Evolutionary conservation across 2,888 invertebrate genomes (phyloP).

Genomic region (Dendrolimus pini): DNA sequence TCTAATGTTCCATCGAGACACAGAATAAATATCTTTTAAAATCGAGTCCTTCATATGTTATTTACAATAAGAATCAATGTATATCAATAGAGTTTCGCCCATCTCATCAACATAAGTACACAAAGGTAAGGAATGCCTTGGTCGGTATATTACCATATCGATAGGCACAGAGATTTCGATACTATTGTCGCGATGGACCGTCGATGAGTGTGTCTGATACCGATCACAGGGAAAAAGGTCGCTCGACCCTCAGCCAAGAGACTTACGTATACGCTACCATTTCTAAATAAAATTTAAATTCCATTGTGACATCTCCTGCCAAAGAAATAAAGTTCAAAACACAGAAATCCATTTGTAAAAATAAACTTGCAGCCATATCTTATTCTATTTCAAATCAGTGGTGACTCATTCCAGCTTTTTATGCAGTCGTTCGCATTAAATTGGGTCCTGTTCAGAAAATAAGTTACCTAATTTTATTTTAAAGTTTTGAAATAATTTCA

Average conservation of each 20-base stretch:
- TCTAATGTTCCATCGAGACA: constrained; percentile 52
- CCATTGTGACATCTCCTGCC: constrained; percentile 27
- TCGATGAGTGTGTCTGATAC: constrained; percentile 59
- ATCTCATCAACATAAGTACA: constrained; percentile 71
- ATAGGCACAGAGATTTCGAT: constrained; percentile 47
- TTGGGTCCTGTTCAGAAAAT: constrained; percentile 24
- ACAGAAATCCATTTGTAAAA: constrained; percentile 8
- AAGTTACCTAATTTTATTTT: constrained; percentile 13
- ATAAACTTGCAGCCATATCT: constrained; percentile 29
- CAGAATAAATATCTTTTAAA: constrained; percentile 67
- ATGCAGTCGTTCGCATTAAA: constrained; percentile 36
- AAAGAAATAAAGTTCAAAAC: constrained; percentile 15
- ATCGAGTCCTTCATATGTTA: constrained; percentile 57
- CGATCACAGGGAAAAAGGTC: constrained; percentile 59
- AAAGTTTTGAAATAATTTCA: constrained; percentile 11
- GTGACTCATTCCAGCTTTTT: constrained; percentile 60
- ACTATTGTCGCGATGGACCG: constrained; percentile 56
- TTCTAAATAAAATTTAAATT: constrained; percentile 7
- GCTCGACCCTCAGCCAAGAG: constrained; percentile 42
- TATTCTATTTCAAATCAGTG: constrained; percentile 58
- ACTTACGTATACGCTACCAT: constrained; percentile 24
- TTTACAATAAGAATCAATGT: constrained; percentile 65
- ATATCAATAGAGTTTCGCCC: constrained; percentile 71
- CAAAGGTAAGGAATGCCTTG: constrained; percentile 60
- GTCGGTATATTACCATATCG: constrained; percentile 59